Percentiles rank a stretch among this genome's conserved stretches.
These are phyloP conservation scores for Rhaphigaster nebulosa DNA, from an alignment of 2,888 invertebrate species.

Conservation along the genomic window DNA sequence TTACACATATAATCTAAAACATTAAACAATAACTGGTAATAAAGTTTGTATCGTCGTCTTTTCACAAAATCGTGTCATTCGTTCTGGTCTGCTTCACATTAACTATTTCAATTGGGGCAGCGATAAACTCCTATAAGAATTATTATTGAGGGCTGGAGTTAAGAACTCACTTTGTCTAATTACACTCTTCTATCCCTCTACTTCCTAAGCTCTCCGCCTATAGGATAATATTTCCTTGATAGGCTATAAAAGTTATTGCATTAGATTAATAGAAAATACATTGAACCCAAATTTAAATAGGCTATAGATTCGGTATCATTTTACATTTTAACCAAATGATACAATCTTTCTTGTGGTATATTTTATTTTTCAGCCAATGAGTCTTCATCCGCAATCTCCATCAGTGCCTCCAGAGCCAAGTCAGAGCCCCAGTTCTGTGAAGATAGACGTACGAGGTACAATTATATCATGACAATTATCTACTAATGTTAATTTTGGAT, in stretches of 20 bases:
- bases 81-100: background rate
- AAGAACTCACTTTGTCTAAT: background rate
- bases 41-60: too few species aligned
- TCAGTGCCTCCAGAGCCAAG: background rate
- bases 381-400: background rate
- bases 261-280: background rate
- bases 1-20: too few species aligned
- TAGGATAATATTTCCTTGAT: background rate
- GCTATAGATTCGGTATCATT: background rate
- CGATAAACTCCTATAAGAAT: background rate
- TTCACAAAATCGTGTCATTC: too few species aligned
- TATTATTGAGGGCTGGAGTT: background rate
- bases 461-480: background rate
- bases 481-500: too few species aligned
- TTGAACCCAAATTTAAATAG: background rate
- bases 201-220: background rate
- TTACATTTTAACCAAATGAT: background rate
- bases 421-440: background rate
- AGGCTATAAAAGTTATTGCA: background rate
- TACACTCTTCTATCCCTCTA: background rate
- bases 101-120: background rate
- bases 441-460: background rate
- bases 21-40: too few species aligned
- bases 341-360: background rate
- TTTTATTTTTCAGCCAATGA: background rate